phyloP scores from a whole-genome alignment of 2,113 vertebrate genomes.

The Eurypyga helias region DNA sequence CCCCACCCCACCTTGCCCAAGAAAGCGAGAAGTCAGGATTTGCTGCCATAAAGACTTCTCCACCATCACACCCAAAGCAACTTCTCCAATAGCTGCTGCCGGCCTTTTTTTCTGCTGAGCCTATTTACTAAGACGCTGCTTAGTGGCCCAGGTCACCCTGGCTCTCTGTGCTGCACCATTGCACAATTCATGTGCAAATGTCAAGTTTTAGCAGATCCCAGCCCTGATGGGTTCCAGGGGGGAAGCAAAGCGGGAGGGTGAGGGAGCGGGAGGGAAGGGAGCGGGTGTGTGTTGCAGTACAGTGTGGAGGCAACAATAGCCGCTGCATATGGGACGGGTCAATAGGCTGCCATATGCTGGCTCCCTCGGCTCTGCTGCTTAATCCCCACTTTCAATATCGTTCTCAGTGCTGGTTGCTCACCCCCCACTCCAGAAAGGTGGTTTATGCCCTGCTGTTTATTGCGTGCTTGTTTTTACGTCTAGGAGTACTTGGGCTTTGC shows the following conservation, averaged over 20 bases:
- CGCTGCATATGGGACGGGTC: conserved; percentile 24
- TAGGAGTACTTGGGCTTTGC: background rate
- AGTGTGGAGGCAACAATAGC: conserved; percentile 27
- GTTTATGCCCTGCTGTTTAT: background rate
- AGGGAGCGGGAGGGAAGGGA: background rate
- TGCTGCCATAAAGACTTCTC: background rate
- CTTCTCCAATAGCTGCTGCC: background rate
- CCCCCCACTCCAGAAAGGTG: conserved; percentile 27
- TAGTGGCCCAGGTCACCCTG: background rate
- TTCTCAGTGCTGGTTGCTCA: conserved; percentile 3
- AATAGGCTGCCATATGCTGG: conserved; percentile 46
- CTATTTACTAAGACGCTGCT: background rate
- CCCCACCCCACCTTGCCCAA: accelerated
- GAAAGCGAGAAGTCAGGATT: background rate
- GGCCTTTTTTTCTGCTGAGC: background rate
- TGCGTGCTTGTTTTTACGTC: conserved; percentile 28
- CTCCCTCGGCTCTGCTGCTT: background rate
- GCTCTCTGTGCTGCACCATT: background rate
- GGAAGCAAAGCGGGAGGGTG: background rate
- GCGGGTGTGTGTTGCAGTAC: background rate
- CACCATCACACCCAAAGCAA: background rate
- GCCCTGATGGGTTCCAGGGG: background rate
- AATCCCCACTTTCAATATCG: conserved; percentile 55
- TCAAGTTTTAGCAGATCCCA: background rate
- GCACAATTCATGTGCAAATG: conserved; percentile 62